These are phyloP conservation scores for Brachypalpus laphriformis DNA, from an alignment of 2,888 invertebrate species.

Conservation along the genomic window DNA sequence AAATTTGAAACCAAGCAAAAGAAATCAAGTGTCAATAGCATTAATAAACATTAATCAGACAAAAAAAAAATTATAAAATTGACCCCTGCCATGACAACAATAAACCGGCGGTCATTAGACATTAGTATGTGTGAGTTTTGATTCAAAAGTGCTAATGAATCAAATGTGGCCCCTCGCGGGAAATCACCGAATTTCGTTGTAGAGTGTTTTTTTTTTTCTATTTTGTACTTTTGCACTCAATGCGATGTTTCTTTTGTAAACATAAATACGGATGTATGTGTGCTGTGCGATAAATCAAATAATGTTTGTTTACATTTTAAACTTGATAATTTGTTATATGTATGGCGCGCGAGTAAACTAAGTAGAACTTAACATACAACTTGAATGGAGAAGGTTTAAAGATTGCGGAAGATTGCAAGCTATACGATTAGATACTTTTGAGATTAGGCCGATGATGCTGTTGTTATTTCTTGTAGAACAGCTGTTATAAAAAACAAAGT, in stretches of 20 bases:
- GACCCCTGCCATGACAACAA: not conserved
- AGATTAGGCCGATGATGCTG: not conserved
- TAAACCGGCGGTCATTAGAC: not conserved
- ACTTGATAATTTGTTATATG: not conserved
- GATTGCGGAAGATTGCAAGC: not conserved
- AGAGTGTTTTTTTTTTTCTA: not conserved
- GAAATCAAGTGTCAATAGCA: constrained; percentile 2
- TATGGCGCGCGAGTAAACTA: not conserved
- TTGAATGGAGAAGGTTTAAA: not conserved
- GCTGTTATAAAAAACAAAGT: not conserved
- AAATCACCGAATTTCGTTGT: not conserved
- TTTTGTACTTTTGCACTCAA: not conserved
- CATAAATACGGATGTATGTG: not conserved
- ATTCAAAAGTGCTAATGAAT: not conserved
- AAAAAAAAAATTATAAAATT: not conserved
- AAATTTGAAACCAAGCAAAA: not conserved
- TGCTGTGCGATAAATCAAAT: not conserved
- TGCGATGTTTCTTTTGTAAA: not conserved
- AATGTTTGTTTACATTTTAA: not conserved
- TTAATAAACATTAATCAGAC: not conserved
- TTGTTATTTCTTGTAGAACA: not conserved
- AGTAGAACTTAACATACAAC: not conserved
- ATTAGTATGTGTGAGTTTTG: not conserved
- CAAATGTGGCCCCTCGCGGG: not conserved
- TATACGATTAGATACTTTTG: not conserved